These are phyloP conservation scores for Polyodon spathula DNA, from an alignment of 2,113 vertebrate species.

Conservation along the genomic window DNA sequence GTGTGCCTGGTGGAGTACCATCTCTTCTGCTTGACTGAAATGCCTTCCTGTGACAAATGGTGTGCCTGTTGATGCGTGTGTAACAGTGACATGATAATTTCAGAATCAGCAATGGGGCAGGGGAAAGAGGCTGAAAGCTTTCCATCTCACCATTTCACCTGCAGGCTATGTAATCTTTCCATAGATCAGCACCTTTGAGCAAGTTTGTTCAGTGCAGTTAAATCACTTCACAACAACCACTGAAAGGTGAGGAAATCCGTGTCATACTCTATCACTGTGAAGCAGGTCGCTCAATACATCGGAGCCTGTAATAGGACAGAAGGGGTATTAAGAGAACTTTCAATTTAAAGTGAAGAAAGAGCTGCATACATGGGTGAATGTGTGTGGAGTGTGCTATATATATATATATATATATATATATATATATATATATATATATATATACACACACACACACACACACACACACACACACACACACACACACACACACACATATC, in stretches of 20 bases:
- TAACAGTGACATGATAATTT: conserved; percentile 28
- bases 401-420: too few species aligned
- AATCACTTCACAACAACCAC: conserved; percentile 26
- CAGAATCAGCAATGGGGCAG: conserved; percentile 15
- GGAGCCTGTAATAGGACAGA: neutral
- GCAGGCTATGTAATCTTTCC: conserved; percentile 31
- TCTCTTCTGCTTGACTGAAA: conserved; percentile 9
- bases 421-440: too few species aligned
- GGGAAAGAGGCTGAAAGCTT: conserved; percentile 28
- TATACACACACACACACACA: too few species aligned
- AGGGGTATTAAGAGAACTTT: neutral
- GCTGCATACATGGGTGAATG: too few species aligned
- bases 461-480: too few species aligned
- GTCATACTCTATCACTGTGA: conserved; percentile 43
- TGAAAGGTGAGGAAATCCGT: conserved; percentile 55
- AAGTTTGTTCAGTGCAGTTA: conserved; percentile 21
- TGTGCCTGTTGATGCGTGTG: conserved; percentile 14
- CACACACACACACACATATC: too few species aligned
- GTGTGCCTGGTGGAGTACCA: neutral
- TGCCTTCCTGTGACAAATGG: conserved; percentile 8
- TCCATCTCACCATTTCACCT: conserved; percentile 29
- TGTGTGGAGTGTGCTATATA: too few species aligned
- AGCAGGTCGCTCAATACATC: neutral
- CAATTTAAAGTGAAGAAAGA: too few species aligned
- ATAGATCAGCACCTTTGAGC: conserved; percentile 30